Conservation (phyloP, 2,888 invertebrate genomes). For the Drosophila borborema region DNA sequence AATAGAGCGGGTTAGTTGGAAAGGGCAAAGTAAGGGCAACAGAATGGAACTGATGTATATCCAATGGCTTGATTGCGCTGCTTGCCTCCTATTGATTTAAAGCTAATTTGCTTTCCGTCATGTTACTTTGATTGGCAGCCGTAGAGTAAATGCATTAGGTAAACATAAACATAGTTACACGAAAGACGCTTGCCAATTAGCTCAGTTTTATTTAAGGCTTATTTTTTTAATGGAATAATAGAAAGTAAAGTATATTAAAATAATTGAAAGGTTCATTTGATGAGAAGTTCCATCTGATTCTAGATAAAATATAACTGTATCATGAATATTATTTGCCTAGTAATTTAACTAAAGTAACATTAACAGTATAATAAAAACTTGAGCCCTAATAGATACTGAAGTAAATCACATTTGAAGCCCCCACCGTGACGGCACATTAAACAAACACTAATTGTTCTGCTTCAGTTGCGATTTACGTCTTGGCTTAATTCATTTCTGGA, state of each 20-base stretch:
- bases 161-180: neutral
- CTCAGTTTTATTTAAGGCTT: neutral
- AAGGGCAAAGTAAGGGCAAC: neutral
- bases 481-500: neutral
- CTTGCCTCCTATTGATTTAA: constrained; percentile 58
- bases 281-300: neutral
- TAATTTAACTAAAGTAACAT: too few relatives aligned
- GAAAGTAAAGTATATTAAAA: neutral
- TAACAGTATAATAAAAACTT: neutral
- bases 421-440: neutral
- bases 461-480: neutral
- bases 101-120: constrained; percentile 43
- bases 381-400: neutral
- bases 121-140: constrained; percentile 45
- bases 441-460: neutral
- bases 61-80: constrained; percentile 35
- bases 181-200: neutral
- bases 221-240: neutral
- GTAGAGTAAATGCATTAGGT: constrained; percentile 18
- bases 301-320: neutral
- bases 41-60: constrained; percentile 21
- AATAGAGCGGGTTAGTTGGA: neutral
- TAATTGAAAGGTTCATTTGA: neutral
- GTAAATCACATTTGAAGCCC: too few relatives aligned
- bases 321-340: neutral